These are phyloP conservation scores for Periphyllus acericola DNA, from an alignment of 2,888 invertebrate species.

Conservation along the genomic window DNA sequence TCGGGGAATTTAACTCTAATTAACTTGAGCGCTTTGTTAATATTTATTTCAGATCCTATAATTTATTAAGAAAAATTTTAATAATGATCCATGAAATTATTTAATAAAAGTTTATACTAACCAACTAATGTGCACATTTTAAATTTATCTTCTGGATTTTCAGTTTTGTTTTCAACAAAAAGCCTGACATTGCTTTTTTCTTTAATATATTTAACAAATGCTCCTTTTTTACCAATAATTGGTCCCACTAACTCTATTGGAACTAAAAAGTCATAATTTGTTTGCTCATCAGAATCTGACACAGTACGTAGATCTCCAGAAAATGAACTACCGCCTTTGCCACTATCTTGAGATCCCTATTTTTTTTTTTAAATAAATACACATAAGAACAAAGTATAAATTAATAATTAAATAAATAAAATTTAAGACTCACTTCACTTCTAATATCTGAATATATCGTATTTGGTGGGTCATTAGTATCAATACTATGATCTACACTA, in stretches of 20 bases:
- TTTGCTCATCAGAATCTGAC: conserved; percentile 53
- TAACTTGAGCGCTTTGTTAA: conserved; percentile 83
- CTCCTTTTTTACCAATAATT: conserved; percentile 85
- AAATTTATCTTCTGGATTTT: conserved; percentile 72
- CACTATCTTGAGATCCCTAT: conserved; percentile 57
- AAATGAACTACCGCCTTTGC: conserved; percentile 53
- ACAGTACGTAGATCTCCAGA: conserved; percentile 46
- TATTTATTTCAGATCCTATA: conserved; percentile 78
- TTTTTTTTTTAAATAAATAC: neutral
- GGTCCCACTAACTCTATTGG: conserved; percentile 83
- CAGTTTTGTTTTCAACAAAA: conserved; percentile 80
- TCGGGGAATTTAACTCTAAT: conserved; percentile 87
- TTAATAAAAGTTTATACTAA: conserved; percentile 65
- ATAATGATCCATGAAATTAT: conserved; percentile 42
- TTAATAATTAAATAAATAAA: neutral
- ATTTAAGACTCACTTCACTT: conserved; percentile 28
- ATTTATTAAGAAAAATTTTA: conserved; percentile 63
- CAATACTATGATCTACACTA: conserved; percentile 55
- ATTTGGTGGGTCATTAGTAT: conserved; percentile 55
- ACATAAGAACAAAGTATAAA: neutral
- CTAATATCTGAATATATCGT: conserved; percentile 55
- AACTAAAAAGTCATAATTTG: conserved; percentile 73
- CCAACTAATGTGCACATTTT: conserved; percentile 89
- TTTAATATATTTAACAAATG: conserved; percentile 83
- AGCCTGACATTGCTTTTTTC: conserved; percentile 82